Base-by-base conservation (phyloP, 2,888 invertebrate genomes). In the Sarcophaga subvicina region DNA sequence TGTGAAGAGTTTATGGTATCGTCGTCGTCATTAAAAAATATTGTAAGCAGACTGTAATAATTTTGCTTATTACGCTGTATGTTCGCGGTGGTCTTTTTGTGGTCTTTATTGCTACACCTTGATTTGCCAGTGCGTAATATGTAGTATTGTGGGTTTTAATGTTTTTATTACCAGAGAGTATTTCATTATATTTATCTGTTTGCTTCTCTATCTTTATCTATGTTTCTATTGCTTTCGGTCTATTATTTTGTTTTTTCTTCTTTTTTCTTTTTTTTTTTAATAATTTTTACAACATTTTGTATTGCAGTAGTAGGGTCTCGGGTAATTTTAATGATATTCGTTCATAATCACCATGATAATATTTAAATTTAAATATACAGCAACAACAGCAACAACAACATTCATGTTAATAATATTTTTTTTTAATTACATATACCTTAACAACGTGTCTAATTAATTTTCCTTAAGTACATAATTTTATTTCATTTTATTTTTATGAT, bases 361-460 rank as follows among this genome's bases (percentile, higher is more conserved):
- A n/a, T 37, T 37, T 37, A 47, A 67, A 45, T 14, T 54, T 3
- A 54, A 54, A 54, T 14, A 12, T 54, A 54, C 12, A 14, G 54
- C 4, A 54, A 54, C 12, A 54, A 14, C 54, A 54, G 12, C 49
- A n/a, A 6, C 17, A 20, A 11, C 63, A 20, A 72, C 37, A 54
- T 37, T 22, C 20, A 59, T 54, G 17, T 67, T 73, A 75, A 66
- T 69, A 78, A 83, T 78, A 70, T 78, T 62, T 83, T 86, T 87
- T 87, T 86, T 87, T 87, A 87, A 87, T 87, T 81, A n/a, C n/a
- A n/a, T n/a, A 84, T 78, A 64, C 45, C 70, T 70, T 66, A 83
- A 75, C 66, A 60, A 63, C 69, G 70, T 78, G 75, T 27, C 81
- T 81, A 87, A 86, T 87, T 87, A 87, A 84, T 81, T 81, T 83